Conservation (phyloP, 2,888 invertebrate genomes). For the Calameuta pallipes region DNA sequence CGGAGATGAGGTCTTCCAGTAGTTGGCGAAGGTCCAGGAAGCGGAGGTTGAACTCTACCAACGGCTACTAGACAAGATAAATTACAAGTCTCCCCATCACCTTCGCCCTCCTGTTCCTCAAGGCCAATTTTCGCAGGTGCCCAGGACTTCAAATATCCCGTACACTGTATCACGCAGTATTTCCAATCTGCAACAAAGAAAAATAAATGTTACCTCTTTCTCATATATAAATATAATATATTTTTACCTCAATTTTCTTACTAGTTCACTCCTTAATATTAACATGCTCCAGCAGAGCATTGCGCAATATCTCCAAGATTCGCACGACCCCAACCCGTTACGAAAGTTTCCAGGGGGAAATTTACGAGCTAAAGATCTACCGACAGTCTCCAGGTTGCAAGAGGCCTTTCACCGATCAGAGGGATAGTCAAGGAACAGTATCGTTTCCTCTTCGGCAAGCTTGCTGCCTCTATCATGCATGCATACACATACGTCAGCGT, state of each 20-base stretch:
- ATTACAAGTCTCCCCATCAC: slow-evolving; percentile 73
- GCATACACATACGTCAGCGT: too few relatives aligned
- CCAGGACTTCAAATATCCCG: slow-evolving; percentile 94
- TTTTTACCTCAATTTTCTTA: too few relatives aligned
- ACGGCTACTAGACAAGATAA: slow-evolving; percentile 91
- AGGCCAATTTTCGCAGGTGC: slow-evolving; percentile 81
- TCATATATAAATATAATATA: too few relatives aligned
- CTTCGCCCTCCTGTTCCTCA: slow-evolving; percentile 76
- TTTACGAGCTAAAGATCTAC: too few relatives aligned
- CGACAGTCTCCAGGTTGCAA: not conserved
- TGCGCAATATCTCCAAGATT: too few relatives aligned
- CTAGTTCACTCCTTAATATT: too few relatives aligned
- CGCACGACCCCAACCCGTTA: too few relatives aligned
- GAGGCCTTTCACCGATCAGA: slow-evolving; percentile 1
- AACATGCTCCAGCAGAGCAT: too few relatives aligned
- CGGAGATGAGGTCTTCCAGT: slow-evolving; percentile 68
- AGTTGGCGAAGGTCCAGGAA: slow-evolving; percentile 42
- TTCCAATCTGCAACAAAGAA: slow-evolving; percentile 74
- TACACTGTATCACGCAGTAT: slow-evolving; percentile 91
- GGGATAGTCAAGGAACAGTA: too few relatives aligned
- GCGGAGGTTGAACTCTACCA: slow-evolving; percentile 76
- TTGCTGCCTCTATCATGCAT: too few relatives aligned
- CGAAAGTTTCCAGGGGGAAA: too few relatives aligned
- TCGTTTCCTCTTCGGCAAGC: too few relatives aligned
- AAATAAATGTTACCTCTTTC: not conserved